phyloP scores from a whole-genome alignment of 2,888 invertebrate species.

The Allophyes oxyacanthae region DNA sequence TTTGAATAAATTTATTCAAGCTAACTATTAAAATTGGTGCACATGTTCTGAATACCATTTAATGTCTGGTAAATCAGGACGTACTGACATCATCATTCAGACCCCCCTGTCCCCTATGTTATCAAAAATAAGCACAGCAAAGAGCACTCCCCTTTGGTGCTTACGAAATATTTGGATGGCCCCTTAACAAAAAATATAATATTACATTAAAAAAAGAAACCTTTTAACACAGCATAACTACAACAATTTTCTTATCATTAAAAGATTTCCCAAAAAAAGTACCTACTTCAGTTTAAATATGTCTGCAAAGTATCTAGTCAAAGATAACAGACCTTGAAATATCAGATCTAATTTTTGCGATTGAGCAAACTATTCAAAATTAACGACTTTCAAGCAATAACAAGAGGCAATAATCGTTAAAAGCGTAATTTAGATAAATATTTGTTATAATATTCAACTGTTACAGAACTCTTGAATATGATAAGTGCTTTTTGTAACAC shows the following conservation, averaged over 20 bases:
- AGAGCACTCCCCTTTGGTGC: too few species aligned
- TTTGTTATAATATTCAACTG: constrained; percentile 39
- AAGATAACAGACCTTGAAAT: constrained; percentile 28
- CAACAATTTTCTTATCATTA: constrained; percentile 15
- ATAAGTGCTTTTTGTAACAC: constrained; percentile 1
- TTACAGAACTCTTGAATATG: constrained; percentile 20
- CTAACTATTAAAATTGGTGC: too few species aligned
- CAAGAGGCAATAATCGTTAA: constrained; percentile 31
- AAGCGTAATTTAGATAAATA: constrained; percentile 43
- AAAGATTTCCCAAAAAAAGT: constrained; percentile 10
- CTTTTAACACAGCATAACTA: too few species aligned
- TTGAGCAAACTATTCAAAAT: constrained; percentile 35
- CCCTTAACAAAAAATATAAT: too few species aligned
- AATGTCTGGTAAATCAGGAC: too few species aligned
- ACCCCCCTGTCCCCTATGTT: too few species aligned
- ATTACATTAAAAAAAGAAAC: too few species aligned
- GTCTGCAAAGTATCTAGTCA: constrained; percentile 13
- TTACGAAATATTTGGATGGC: too few species aligned
- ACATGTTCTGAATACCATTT: too few species aligned
- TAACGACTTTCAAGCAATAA: constrained; percentile 36
- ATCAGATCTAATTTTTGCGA: constrained; percentile 28
- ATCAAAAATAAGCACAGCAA: too few species aligned
- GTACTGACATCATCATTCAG: too few species aligned
- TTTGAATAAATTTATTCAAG: too few species aligned
- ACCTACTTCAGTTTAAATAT: constrained; percentile 9